Evolutionary conservation across 1,140 invertebrate genomes (phyloP).

Genomic region (Bombus superbus): DNA sequence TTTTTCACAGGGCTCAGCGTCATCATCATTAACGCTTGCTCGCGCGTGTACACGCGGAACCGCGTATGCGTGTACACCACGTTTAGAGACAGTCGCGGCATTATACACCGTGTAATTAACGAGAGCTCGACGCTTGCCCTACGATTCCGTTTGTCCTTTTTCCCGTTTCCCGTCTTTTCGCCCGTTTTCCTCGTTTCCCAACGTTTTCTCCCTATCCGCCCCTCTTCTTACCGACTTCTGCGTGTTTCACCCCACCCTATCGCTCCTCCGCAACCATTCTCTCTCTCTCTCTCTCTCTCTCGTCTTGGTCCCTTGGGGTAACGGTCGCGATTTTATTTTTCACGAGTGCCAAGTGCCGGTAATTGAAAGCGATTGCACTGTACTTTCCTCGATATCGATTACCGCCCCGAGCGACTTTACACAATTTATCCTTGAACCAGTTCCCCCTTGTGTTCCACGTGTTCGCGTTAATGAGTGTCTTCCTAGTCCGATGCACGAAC

Average conservation of each 20-base stretch:
- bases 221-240: neutral
- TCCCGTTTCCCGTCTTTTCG: constrained; percentile 19
- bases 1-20: constrained; percentile 8
- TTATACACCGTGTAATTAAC: constrained; percentile 55
- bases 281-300: no score
- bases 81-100: constrained; percentile 29
- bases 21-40: constrained; percentile 49
- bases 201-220: neutral
- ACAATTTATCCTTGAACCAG: constrained; percentile 48
- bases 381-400: constrained; percentile 41
- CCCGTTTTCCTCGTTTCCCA: neutral
- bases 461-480: constrained; percentile 30
- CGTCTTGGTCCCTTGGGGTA: neutral
- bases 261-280: neutral
- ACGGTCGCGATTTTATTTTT: constrained; percentile 24
- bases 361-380: constrained; percentile 37
- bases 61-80: neutral
- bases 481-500: neutral
- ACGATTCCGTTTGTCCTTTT: constrained; percentile 40
- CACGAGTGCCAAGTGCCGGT: neutral
- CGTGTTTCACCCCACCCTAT: neutral
- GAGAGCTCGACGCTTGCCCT: constrained; percentile 31
- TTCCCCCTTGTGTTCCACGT: constrained; percentile 21
- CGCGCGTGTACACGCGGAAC: constrained; percentile 10
- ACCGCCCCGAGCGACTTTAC: constrained; percentile 18